Percentiles rank a stretch among this genome's conserved stretches.
Conservation (phyloP, 1,140 invertebrate genomes). For the Drosophila erecta region DNA sequence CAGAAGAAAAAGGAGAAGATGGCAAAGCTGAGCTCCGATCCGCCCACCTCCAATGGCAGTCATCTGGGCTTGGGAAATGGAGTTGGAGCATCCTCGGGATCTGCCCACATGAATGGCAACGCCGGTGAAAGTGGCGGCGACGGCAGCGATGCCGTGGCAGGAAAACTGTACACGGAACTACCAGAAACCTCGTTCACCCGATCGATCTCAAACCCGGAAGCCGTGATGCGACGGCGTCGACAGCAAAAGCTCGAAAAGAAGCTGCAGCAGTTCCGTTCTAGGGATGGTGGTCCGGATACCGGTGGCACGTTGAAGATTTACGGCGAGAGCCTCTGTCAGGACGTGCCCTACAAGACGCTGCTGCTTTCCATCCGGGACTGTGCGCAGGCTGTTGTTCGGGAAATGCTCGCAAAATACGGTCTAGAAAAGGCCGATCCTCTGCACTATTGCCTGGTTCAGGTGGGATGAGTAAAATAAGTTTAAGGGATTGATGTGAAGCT, state of each 20-base stretch:
- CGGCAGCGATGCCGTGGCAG: conserved; percentile 88
- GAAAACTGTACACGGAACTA: conserved; percentile 97
- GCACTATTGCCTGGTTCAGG: conserved; percentile 98
- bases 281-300: conserved; percentile 96
- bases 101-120: conserved; percentile 74
- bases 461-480: conserved; percentile 78
- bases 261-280: conserved; percentile 97
- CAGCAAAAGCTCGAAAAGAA: conserved; percentile 99
- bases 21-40: conserved; percentile 92
- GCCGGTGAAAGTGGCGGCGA: conserved; percentile 45
- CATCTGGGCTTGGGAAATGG: conserved; percentile 83
- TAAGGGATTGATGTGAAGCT: background rate
- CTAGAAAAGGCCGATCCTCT: conserved; percentile 94
- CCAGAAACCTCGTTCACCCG: conserved; percentile 99
- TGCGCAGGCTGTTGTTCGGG: conserved; percentile 95
- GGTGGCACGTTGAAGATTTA: conserved; percentile 99
- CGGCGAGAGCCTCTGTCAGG: conserved; percentile 97
- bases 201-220: conserved; percentile 99
- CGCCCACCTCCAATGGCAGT: conserved; percentile 84
- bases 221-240: conserved; percentile 98
- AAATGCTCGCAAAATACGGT: conserved; percentile 99
- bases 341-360: conserved; percentile 99
- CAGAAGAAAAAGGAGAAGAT: conserved; percentile 98
- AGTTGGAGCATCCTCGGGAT: conserved; percentile 32
- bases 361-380: conserved; percentile 96